Percentiles rank a stretch among this genome's conserved stretches.
Evolutionary conservation across 2,888 invertebrate genomes (phyloP).

Genomic region (Chloroclystis v-ata): DNA sequence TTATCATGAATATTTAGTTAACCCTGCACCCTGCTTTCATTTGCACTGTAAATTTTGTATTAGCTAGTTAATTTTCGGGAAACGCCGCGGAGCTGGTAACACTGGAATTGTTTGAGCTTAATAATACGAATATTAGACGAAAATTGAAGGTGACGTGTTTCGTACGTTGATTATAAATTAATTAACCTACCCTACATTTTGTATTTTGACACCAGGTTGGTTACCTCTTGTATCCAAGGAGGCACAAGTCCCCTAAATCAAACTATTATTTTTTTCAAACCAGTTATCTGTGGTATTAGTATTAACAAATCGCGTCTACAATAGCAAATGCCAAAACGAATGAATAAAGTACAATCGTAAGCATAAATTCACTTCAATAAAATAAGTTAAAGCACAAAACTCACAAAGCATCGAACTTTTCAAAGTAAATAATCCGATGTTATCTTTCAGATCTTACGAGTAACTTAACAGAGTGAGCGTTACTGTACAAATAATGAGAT

Average conservation of each 20-base stretch:
- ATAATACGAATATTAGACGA: conserved; percentile 2
- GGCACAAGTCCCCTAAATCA: too few relatives aligned
- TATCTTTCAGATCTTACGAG: conserved; percentile 6
- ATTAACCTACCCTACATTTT: conserved; percentile 1
- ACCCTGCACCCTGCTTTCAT: conserved; percentile 10
- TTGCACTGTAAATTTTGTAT: conserved; percentile 16
- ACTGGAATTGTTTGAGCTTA: conserved; percentile 5
- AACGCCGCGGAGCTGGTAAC: not conserved
- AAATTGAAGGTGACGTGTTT: not conserved
- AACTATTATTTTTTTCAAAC: too few relatives aligned
- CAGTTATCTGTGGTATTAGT: too few relatives aligned
- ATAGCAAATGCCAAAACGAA: too few relatives aligned
- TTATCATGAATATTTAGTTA: conserved; percentile 17
- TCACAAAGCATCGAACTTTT: conserved; percentile 1
- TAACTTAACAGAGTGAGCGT: conserved; percentile 12
- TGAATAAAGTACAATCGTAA: too few relatives aligned
- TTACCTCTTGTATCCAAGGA: too few relatives aligned
- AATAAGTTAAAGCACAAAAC: not conserved
- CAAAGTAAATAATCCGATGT: conserved; percentile 8
- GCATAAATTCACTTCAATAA: not conserved
- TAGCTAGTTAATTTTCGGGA: conserved; percentile 13
- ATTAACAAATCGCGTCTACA: too few relatives aligned
- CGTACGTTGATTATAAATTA: not conserved
- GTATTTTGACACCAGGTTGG: too few relatives aligned
- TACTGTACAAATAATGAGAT: conserved; percentile 19